Percentiles rank a stretch among this genome's conserved stretches.
Evolutionary conservation across 2,888 invertebrate genomes (phyloP).

Genomic region (Chironomus riparius): DNA sequence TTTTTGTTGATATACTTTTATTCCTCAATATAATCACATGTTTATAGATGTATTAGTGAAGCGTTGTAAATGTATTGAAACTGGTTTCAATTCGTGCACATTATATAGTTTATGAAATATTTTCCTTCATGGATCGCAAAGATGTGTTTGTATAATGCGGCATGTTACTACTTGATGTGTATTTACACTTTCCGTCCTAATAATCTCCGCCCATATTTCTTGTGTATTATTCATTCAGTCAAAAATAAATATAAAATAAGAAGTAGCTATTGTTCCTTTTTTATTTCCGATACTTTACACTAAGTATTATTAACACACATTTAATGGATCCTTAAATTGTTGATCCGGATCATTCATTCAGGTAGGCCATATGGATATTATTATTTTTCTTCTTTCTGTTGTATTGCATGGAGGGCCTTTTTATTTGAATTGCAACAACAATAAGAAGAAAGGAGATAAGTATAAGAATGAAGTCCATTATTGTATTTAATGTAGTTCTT

Average conservation of each 20-base stretch:
- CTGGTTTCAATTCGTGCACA: background rate
- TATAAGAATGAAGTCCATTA: background rate
- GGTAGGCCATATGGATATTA: background rate
- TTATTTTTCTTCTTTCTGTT: no score
- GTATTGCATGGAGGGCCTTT: no score
- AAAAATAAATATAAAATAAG: background rate
- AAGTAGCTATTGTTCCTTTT: background rate
- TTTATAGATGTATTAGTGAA: background rate
- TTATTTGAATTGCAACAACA: no score
- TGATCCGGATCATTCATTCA: conserved; percentile 5
- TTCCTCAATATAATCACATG: background rate
- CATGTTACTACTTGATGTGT: no score
- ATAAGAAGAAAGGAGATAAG: background rate
- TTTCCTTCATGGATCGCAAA: no score
- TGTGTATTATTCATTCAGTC: no score
- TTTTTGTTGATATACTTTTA: background rate
- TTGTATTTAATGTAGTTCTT: background rate
- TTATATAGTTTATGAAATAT: no score
- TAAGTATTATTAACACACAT: background rate
- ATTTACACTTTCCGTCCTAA: no score
- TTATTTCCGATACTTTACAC: background rate
- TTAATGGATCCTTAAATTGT: conserved; percentile 8
- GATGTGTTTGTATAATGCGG: no score
- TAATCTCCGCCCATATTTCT: no score
- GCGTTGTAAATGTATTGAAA: background rate